Base-by-base conservation (phyloP, 2,888 invertebrate species). In the Trachelus stipa region DNA sequence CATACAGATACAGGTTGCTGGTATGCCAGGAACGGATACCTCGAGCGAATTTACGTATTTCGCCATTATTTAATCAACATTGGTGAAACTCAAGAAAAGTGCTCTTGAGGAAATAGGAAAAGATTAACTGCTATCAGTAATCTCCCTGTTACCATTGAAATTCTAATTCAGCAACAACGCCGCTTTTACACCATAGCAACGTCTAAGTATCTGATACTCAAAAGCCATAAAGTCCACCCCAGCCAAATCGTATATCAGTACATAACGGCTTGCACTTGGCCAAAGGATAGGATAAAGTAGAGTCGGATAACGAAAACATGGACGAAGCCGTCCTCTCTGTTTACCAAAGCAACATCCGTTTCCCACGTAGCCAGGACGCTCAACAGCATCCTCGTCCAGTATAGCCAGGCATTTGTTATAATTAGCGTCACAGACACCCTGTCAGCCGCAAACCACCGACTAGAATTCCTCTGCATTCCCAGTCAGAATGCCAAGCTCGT, bases 381-480 rank as follows among this genome's bases (percentile, higher is more conserved):
- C 56, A 56, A 23, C 56, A 56, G 56, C 56, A 56, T 56, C 56
- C 56, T 56, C 56, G 56, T 56, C 56, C 23, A 56, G 56, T 56
- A 56, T 23, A 56, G 56, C 56, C 56, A 82, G 82, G 80, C 84
- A 87, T 86, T 87, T 83, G 83, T 87, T 86, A 85, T 84, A 86
- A 86, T 86, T 86, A 87, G 83, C 84, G 85, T 84, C 86, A 82
- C 80, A 81, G 77, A 77, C 84, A 83, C 79, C 82, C 79, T 34
- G 31, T 71, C 71, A 33, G 33, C 34, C 31, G 31, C 71, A 33
- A 23, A 71, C 71, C 71, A 71, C 71, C 12, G 71, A 31, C 71
- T 71, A 9, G 34, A 71, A 71, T 71, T 71, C 34, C 71, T 71
- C 33, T 31, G 34, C 71, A 71, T 71, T 34, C 71, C 31, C 71